phyloP scores from a whole-genome alignment of 2,888 invertebrate species.

The Rhodophaea formosa region DNA sequence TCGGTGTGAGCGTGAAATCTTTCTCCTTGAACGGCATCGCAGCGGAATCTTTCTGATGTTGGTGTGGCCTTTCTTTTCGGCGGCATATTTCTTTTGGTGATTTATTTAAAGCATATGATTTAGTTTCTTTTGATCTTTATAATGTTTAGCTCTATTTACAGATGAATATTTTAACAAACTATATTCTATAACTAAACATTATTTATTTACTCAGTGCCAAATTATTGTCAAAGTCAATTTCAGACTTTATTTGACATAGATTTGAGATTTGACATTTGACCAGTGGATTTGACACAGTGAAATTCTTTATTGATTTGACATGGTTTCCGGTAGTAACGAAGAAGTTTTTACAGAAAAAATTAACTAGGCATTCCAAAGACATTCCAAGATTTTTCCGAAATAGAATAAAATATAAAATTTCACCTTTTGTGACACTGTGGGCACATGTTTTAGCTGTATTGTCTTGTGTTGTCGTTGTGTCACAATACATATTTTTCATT shows the following conservation, averaged over 20 bases:
- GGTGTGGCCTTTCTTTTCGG: slow-evolving; percentile 40
- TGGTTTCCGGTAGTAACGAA: too few species aligned
- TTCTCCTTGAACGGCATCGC: slow-evolving; percentile 49
- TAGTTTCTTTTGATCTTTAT: not conserved
- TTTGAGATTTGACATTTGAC: not conserved
- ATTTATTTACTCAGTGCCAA: not conserved
- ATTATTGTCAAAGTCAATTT: not conserved
- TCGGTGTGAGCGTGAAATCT: slow-evolving; percentile 51
- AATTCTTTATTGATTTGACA: not conserved
- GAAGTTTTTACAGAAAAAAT: too few species aligned
- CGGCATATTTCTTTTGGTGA: slow-evolving; percentile 35
- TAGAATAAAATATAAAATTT: too few species aligned
- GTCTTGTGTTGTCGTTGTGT: too few species aligned
- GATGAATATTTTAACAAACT: not conserved
- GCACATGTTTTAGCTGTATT: too few species aligned
- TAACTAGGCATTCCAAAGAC: too few species aligned
- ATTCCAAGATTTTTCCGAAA: too few species aligned
- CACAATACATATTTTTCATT: too few species aligned
- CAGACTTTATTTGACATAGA: not conserved
- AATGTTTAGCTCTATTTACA: not conserved
- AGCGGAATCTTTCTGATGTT: slow-evolving; percentile 34
- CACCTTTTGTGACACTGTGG: too few species aligned
- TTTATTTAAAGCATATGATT: not conserved
- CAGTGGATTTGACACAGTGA: not conserved
- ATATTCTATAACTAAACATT: not conserved